Percentiles rank a stretch among this genome's conserved stretches.
Conservation (phyloP, 2,888 invertebrate species). For the Heliconius sara region DNA sequence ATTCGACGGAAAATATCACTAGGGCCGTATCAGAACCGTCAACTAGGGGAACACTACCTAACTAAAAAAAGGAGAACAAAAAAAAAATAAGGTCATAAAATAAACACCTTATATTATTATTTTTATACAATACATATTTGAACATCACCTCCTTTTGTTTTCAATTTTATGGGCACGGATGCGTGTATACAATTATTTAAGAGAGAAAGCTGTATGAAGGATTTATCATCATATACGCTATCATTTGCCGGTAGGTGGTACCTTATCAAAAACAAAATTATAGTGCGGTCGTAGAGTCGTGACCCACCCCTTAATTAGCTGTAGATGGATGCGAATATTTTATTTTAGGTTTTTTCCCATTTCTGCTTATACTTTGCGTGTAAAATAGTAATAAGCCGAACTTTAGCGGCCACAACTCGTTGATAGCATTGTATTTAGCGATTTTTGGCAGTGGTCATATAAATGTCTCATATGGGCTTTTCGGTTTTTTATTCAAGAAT, state of each 20-base stretch:
- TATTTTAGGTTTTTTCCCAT: not conserved
- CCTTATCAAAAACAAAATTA: conserved; percentile 37
- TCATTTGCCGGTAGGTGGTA: conserved; percentile 38
- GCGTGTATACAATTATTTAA: conserved; percentile 45
- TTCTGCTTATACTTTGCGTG: too few species aligned
- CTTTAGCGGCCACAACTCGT: not conserved
- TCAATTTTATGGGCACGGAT: conserved; percentile 41
- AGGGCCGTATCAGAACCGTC: too few species aligned
- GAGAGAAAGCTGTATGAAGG: conserved; percentile 47
- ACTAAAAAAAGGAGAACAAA: too few species aligned
- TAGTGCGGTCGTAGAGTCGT: not conserved
- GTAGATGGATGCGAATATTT: not conserved
- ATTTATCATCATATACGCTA: conserved; percentile 45
- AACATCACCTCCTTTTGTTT: conserved; percentile 45
- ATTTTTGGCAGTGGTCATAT: conserved; percentile 10
- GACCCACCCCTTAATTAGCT: not conserved
- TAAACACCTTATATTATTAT: conserved; percentile 3
- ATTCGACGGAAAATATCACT: not conserved
- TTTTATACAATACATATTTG: not conserved
- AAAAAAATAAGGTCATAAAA: not conserved
- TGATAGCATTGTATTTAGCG: not conserved
- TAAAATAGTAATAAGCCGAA: too few species aligned
- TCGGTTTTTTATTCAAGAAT: conserved; percentile 16
- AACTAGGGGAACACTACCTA: too few species aligned
- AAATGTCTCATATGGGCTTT: conserved; percentile 26